These are phyloP conservation scores for Pachypsylla venusta DNA, from an alignment of 1,140 invertebrate genomes.

Conservation along the genomic window DNA sequence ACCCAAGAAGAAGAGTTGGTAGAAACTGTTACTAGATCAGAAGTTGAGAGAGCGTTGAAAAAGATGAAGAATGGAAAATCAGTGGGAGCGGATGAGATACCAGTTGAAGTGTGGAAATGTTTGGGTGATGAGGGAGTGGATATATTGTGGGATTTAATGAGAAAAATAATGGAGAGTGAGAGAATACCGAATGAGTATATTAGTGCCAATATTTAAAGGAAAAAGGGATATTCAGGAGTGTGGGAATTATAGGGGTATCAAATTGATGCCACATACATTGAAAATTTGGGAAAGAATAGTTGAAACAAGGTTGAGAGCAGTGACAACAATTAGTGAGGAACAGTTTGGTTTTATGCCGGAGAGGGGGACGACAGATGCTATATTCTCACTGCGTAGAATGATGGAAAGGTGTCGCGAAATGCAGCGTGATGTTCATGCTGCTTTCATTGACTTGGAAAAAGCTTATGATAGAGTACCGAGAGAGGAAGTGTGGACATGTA, in stretches of 20 bases:
- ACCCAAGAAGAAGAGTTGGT: neutral
- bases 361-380: conserved; percentile 1
- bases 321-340: neutral
- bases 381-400: neutral
- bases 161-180: neutral
- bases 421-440: neutral
- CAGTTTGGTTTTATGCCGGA: conserved; percentile 4
- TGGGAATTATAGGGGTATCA: conserved; percentile 10
- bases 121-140: conserved; percentile 14
- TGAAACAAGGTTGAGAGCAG: conserved; percentile 2
- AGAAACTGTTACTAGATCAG: neutral
- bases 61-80: conserved; percentile 13
- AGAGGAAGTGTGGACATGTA: conserved; percentile 9
- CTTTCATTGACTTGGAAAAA: conserved; percentile 7
- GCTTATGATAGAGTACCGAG: conserved; percentile 9
- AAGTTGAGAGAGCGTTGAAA: conserved; percentile 5
- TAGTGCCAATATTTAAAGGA: conserved; percentile 13
- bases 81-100: conserved; percentile 12
- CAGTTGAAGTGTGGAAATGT: conserved; percentile 16
- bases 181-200: conserved; percentile 9
- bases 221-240: conserved; percentile 6
- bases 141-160: conserved; percentile 14
- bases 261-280: conserved; percentile 6
- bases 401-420: neutral
- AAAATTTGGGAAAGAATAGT: conserved; percentile 11